Evolutionary conservation across 2,888 invertebrate genomes (phyloP).

Genomic region (Leptinotarsa juncta): DNA sequence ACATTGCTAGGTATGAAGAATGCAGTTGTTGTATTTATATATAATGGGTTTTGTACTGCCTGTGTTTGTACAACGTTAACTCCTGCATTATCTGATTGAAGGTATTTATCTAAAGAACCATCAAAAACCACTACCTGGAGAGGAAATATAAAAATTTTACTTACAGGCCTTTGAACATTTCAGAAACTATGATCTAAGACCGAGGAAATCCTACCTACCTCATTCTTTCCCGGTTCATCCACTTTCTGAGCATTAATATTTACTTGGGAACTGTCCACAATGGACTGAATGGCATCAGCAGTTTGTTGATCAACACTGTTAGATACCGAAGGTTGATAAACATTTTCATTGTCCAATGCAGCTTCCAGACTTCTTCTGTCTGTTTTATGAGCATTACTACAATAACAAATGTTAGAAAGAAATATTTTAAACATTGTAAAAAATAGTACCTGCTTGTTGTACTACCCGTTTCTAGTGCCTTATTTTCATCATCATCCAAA

Average conservation of each 20-base stretch:
- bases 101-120: conserved; percentile 47
- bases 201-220: background rate
- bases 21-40: conserved; percentile 22
- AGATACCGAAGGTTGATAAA: background rate
- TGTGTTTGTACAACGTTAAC: conserved; percentile 21
- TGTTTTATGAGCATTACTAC: conserved; percentile 7
- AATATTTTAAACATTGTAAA: background rate
- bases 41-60: conserved; percentile 30
- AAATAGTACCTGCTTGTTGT: conserved; percentile 28
- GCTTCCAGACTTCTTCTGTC: background rate
- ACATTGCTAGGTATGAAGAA: conserved; percentile 19
- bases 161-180: too few species aligned
- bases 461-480: conserved; percentile 13
- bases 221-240: background rate
- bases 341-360: background rate
- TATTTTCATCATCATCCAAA: conserved; percentile 13
- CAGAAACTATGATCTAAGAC: too few species aligned
- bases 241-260: background rate
- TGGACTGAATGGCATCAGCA: conserved; percentile 50
- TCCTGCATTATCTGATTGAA: conserved; percentile 31
- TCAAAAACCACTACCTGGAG: conserved; percentile 44
- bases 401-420: background rate
- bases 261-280: conserved; percentile 42
- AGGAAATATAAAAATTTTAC: too few species aligned
- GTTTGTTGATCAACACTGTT: conserved; percentile 49